Conservation (phyloP, 2,113 vertebrate species). For the Eonycteris spelaea region DNA sequence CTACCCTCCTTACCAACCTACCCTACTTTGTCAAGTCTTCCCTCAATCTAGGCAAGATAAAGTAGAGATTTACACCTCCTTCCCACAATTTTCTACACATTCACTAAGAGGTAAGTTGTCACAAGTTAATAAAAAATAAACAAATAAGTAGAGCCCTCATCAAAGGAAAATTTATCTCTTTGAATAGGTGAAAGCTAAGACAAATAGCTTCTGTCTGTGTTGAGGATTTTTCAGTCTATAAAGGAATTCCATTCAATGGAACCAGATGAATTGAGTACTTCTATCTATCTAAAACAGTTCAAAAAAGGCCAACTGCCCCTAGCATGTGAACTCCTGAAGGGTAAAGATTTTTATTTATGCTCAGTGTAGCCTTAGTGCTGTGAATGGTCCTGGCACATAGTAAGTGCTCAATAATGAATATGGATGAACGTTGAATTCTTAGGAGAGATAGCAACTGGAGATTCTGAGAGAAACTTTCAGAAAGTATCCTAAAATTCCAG, state of each 20-base stretch:
- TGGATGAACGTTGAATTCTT: not conserved
- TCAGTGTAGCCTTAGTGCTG: not conserved
- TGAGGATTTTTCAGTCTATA: not conserved
- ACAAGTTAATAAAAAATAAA: not conserved
- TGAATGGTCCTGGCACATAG: not conserved
- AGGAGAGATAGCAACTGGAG: not conserved
- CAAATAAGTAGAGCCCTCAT: not conserved
- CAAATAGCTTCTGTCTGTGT: not conserved
- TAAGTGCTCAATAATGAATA: not conserved
- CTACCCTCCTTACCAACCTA: not conserved
- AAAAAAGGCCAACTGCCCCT: not conserved
- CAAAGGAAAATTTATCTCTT: slow-evolving; percentile 2
- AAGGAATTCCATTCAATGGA: not conserved
- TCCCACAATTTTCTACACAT: not conserved
- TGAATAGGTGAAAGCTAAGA: not conserved
- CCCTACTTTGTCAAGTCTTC: not conserved
- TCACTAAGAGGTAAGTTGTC: not conserved
- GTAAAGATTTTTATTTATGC: not conserved
- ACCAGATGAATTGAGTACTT: not conserved
- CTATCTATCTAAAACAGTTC: not conserved
- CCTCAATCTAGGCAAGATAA: not conserved
- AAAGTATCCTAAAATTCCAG: not conserved
- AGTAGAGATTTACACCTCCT: not conserved
- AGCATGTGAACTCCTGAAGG: not conserved
- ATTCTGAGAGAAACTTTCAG: not conserved